Percentiles rank a stretch among this genome's conserved stretches.
Evolutionary conservation across 2,888 invertebrate species (phyloP).

Genomic region (Drosophila glabriapex): DNA sequence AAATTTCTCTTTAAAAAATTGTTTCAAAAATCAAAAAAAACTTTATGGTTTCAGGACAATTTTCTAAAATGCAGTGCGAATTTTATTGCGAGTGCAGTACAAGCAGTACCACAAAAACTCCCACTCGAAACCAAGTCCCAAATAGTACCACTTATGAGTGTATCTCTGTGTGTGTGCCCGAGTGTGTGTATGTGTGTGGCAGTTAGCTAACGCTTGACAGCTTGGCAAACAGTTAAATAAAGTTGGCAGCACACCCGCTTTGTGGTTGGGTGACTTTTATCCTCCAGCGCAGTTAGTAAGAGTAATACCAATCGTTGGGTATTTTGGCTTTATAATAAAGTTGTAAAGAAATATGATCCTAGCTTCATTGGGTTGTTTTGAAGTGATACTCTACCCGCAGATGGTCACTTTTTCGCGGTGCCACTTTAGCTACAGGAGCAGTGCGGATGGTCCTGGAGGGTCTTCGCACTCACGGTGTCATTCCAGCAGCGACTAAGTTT

Average conservation of each 20-base stretch:
- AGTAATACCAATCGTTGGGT: slow-evolving; percentile 30
- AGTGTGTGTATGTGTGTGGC: slow-evolving; percentile 25
- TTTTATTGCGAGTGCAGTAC: neutral
- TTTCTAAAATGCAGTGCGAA: neutral
- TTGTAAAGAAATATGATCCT: neutral
- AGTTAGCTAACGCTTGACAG: slow-evolving; percentile 77
- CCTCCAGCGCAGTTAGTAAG: slow-evolving; percentile 27
- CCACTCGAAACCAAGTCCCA: slow-evolving; percentile 30
- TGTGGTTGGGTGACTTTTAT: slow-evolving; percentile 53
- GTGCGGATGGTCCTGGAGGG: too few relatives aligned
- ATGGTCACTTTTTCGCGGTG: too few relatives aligned
- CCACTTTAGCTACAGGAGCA: too few relatives aligned
- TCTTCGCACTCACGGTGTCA: too few relatives aligned
- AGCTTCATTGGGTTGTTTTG: neutral
- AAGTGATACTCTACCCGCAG: too few relatives aligned
- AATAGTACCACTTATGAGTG: slow-evolving; percentile 35
- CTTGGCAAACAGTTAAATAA: slow-evolving; percentile 81
- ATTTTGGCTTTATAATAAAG: slow-evolving; percentile 30
- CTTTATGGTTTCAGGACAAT: neutral
- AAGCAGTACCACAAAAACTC: slow-evolving; percentile 5
- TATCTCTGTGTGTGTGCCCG: slow-evolving; percentile 7
- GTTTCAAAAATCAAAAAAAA: neutral
- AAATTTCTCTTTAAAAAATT: neutral
- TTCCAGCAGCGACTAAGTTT: too few relatives aligned
- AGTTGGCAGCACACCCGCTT: slow-evolving; percentile 70